phyloP scores from a whole-genome alignment of 2,113 vertebrate genomes.

The Gymnarchus niloticus region DNA sequence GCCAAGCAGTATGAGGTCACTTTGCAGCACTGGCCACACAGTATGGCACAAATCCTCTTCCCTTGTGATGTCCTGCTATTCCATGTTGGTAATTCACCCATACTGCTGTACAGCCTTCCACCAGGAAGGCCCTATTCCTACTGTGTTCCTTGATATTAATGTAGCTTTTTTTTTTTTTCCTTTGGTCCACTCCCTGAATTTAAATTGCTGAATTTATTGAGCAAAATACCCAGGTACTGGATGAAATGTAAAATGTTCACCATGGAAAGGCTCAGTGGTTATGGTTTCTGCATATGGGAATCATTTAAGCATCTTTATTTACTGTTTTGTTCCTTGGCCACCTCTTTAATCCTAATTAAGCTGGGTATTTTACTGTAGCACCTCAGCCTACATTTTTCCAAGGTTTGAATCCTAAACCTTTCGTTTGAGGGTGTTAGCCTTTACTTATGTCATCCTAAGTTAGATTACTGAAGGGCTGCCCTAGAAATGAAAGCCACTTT shows the following conservation, averaged over 20 bases:
- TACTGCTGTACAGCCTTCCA: too few species aligned
- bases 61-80: too few species aligned
- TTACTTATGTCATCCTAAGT: neutral
- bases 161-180: neutral
- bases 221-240: neutral
- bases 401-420: neutral
- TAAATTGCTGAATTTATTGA: neutral
- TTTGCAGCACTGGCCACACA: too few species aligned
- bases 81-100: too few species aligned
- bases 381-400: neutral
- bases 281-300: too few species aligned
- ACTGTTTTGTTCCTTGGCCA: neutral
- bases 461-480: neutral
- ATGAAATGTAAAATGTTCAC: neutral
- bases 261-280: too few species aligned
- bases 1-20: too few species aligned
- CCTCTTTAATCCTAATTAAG: neutral
- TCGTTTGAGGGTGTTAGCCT: neutral
- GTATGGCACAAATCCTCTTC: too few species aligned
- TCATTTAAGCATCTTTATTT: neutral
- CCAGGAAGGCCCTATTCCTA: neutral
- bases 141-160: neutral
- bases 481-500: neutral
- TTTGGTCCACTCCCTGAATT: neutral
- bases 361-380: neutral